These are phyloP conservation scores for Lasioglossum oenotherae DNA, from an alignment of 2,888 invertebrate species.

Conservation along the genomic window DNA sequence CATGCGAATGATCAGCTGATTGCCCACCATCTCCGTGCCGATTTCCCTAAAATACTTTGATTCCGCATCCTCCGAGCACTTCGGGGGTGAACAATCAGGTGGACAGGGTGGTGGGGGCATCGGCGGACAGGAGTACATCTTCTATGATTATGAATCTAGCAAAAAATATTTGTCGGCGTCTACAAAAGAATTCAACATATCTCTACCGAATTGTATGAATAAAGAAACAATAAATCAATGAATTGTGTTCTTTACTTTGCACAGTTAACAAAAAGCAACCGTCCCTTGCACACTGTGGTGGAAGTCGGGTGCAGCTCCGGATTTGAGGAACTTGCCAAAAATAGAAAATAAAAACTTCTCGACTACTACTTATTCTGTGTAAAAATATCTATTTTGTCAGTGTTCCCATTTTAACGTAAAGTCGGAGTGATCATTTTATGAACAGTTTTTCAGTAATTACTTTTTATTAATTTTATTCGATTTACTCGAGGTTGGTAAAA, in stretches of 20 bases:
- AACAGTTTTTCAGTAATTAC: neutral
- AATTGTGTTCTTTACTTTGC: neutral
- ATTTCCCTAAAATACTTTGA: constrained; percentile 87
- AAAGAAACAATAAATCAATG: neutral
- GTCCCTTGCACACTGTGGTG: neutral
- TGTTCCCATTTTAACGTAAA: too few relatives aligned
- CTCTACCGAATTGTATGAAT: neutral
- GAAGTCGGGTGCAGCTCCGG: neutral
- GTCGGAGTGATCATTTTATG: neutral
- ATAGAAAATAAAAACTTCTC: neutral
- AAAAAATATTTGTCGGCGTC: neutral
- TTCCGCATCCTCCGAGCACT: neutral
- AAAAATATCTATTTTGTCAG: neutral
- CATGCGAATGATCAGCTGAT: constrained; percentile 88
- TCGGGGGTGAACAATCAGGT: constrained; percentile 14
- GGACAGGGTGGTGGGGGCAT: constrained; percentile 37
- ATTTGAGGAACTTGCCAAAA: neutral
- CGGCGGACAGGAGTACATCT: constrained; percentile 45
- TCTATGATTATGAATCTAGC: neutral
- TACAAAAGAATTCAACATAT: too few relatives aligned
- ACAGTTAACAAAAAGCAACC: neutral
- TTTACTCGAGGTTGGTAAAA: neutral
- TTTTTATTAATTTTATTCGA: neutral
- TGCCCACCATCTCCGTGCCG: constrained; percentile 88
- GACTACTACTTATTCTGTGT: neutral